These are phyloP conservation scores for Daboia siamensis DNA, from an alignment of 2,113 vertebrate genomes.

Conservation along the genomic window DNA sequence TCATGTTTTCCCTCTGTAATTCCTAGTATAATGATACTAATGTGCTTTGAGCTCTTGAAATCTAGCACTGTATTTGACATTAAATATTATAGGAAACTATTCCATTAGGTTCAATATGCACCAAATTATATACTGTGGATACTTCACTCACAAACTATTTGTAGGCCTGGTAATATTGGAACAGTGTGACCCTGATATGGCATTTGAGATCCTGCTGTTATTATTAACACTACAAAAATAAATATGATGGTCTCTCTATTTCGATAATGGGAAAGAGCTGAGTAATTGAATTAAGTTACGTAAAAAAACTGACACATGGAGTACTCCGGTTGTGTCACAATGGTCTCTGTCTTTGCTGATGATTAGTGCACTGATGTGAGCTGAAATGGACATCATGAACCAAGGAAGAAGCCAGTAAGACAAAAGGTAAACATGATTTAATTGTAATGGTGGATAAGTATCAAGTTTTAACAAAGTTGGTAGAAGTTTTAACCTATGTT, in stretches of 20 bases:
- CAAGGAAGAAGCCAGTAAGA: background rate
- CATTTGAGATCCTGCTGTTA: background rate
- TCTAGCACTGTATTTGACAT: background rate
- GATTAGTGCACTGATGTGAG: background rate
- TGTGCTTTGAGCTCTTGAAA: background rate
- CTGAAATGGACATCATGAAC: background rate
- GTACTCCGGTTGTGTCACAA: background rate
- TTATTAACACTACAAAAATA: slow-evolving; percentile 8
- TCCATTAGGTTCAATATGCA: background rate
- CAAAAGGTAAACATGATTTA: background rate
- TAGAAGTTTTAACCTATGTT: background rate
- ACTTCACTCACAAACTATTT: background rate
- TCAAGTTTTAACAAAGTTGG: background rate
- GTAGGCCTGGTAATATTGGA: background rate
- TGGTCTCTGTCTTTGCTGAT: rapidly evolving
- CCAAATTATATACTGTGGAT: background rate
- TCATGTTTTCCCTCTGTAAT: background rate
- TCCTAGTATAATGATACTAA: background rate
- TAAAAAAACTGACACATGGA: background rate
- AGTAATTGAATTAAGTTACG: background rate
- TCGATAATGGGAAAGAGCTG: background rate
- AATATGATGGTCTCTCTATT: background rate
- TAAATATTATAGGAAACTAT: background rate
- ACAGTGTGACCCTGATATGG: background rate
- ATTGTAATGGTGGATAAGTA: background rate